Evolutionary conservation across 2,888 invertebrate species (phyloP).

Genomic region (Zygothrica quintamaculata): DNA sequence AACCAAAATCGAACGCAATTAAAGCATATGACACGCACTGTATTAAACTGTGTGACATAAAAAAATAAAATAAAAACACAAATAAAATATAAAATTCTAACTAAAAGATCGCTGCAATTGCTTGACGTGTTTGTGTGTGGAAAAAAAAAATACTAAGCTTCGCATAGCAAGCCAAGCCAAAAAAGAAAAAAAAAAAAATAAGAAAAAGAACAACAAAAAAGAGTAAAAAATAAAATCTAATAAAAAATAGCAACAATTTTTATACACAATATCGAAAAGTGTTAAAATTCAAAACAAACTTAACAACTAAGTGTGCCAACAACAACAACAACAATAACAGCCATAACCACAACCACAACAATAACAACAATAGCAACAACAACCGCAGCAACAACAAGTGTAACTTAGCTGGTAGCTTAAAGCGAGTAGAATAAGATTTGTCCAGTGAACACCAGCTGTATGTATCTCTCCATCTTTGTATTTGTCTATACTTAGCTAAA

Average conservation of each 20-base stretch:
- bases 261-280: slow-evolving; percentile 59
- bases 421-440: slow-evolving; percentile 43
- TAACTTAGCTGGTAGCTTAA: slow-evolving; percentile 32
- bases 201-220: slow-evolving; percentile 32
- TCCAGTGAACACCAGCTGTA: slow-evolving; percentile 30
- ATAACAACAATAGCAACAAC: slow-evolving; percentile 38
- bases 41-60: slow-evolving; percentile 44
- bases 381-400: slow-evolving; percentile 9
- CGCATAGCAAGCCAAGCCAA: slow-evolving; percentile 50
- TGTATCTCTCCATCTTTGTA: slow-evolving; percentile 29
- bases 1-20: slow-evolving; percentile 72
- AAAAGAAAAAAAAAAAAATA: slow-evolving; percentile 36
- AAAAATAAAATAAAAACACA: slow-evolving; percentile 24
- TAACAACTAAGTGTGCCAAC: slow-evolving; percentile 76
- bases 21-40: slow-evolving; percentile 66
- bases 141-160: slow-evolving; percentile 71
- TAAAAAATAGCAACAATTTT: slow-evolving; percentile 45
- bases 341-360: too few relatives aligned
- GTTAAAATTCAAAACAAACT: slow-evolving; percentile 79
- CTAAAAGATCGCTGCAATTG: slow-evolving; percentile 57
- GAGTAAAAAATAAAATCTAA: slow-evolving; percentile 33
- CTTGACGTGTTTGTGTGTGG: slow-evolving; percentile 44
- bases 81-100: too few relatives aligned
- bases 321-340: slow-evolving; percentile 46
- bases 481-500: slow-evolving; percentile 3